Base-by-base conservation (phyloP, 2,797 vertebrate species). In the Tenualosa ilisha region DNA sequence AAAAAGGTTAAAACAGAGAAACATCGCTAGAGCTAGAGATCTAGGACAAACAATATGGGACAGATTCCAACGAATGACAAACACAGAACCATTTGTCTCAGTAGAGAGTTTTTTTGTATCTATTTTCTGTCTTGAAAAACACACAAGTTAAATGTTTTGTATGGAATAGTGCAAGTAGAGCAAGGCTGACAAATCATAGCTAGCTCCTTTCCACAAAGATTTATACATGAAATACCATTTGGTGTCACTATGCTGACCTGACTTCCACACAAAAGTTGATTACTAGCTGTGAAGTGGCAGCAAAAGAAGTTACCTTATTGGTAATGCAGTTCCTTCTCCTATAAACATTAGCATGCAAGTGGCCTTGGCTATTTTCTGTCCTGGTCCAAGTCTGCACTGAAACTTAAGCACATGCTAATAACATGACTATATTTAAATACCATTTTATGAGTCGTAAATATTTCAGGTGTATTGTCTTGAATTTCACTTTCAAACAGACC, bases 371-470 rank as follows among this genome's bases (percentile, higher is more conserved):
- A 75, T 75, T 75, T 75, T 40, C 8, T 75, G 12, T 37, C 68
- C 37, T 17, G 68, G 31, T 75, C 37, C 68, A 26, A 17, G 15
- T 40, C 13, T 40, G 26, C 65, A 40, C 2, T 72, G 65, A 72
- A 40, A 72, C 65, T 40, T 72, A 72, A 72, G 31, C 26, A 40
- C 65, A 40, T 72, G 65, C 31, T 72, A 72, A 17, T 31, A 72
- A 72, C 37, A 40, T 17, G 65, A 72, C 26, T 72, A 31, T 72
- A 72, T 72, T 72, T 72, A 72, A 72, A 26, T 72, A 72, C 65
- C 31, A 72, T 40, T 68, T 72, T 72, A 72, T 40, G 31, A 26
- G 26, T 75, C 31, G 68, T 75, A 75, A 75, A 72, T 72, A 40
- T 40, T 31, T 17, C 5, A 13, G 65, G n/a, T 3, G 3, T 72